phyloP scores from a whole-genome alignment of 1,140 invertebrate genomes.

The Leptopilina clavipes region DNA sequence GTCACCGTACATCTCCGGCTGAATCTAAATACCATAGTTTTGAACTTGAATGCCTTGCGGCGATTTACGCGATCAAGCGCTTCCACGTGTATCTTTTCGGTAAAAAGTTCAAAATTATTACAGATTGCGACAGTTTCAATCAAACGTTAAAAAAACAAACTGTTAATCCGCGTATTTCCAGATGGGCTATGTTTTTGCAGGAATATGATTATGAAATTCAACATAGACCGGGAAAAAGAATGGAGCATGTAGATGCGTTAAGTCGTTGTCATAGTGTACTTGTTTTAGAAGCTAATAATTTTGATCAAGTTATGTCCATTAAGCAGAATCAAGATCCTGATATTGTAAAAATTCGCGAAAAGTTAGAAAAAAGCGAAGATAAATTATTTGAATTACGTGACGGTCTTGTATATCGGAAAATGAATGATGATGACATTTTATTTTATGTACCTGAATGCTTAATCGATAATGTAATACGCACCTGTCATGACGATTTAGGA shows the following conservation, averaged over 20 bases:
- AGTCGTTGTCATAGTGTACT: slow-evolving; percentile 30
- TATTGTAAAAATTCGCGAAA: slow-evolving; percentile 20
- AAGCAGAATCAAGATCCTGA: slow-evolving; percentile 22
- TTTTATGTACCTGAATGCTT: background rate
- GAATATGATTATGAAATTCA: slow-evolving; percentile 33
- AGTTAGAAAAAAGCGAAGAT: background rate
- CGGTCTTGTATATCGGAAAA: slow-evolving; percentile 11
- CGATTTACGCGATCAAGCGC: slow-evolving; percentile 52
- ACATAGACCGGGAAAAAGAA: slow-evolving; percentile 34
- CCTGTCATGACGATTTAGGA: slow-evolving; percentile 24
- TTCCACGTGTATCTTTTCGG: slow-evolving; percentile 48
- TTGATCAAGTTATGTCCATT: slow-evolving; percentile 17
- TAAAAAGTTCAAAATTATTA: slow-evolving; percentile 42
- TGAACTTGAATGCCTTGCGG: slow-evolving; percentile 51
- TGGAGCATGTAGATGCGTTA: slow-evolving; percentile 30
- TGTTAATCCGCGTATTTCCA: slow-evolving; percentile 28
- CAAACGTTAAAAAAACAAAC: background rate
- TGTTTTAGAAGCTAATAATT: slow-evolving; percentile 13
- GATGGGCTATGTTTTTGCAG: slow-evolving; percentile 41
- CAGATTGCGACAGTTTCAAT: slow-evolving; percentile 36
- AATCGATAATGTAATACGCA: slow-evolving; percentile 20
- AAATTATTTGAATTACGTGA: slow-evolving; percentile 28
- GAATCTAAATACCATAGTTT: slow-evolving; percentile 36
- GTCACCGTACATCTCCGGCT: slow-evolving; percentile 42
- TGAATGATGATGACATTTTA: background rate